Evolutionary conservation across 2,888 invertebrate species (phyloP), one percentile per base, ranked within the genome.

Genomic region (Apodemia duryi): DNA sequence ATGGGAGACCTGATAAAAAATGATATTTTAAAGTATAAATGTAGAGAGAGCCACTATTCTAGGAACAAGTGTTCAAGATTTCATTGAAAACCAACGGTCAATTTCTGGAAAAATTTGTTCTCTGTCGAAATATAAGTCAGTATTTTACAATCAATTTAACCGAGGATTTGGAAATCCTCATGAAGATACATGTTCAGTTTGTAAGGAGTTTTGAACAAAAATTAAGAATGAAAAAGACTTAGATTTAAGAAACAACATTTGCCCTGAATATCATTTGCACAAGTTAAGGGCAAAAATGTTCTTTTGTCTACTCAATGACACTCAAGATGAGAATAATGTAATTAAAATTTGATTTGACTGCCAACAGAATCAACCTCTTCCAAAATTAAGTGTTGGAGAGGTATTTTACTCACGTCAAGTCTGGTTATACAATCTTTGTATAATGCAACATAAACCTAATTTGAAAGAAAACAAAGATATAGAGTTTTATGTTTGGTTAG

Each of bases 41-140:
- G 51, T 51, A 51, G 51, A 51, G 51, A 51, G 13, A n/a, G n/a
- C n/a, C n/a, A 51, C 51, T 51, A 51, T 51, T 51, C 51, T 51
- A 51, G 51, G n/a, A 51, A 51, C 51, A 51, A 51, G n/a, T 51
- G 51, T 51, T 51, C 51, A 51, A n/a, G 51, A 51, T 51, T 51
- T 51, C 51, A 51, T 51, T 51, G 51, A 51, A 11, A 41, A n/a
- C 13, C 21, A 51, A 51, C 51, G n/a, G n/a, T 51, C 4, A 51
- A 51, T 51, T 51, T 51, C n/a, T 51, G 51, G 51, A 51, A 51
- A 51, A n/a, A 51, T 21, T 51, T 51, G 51, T 51, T 51, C 51
- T 51, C 51, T 51, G 51, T 51, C 5, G 51, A 51, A 51, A 51
- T 51, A n/a, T 13, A 51, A 51, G n/a, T 51, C n/a, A 13, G 51